Conservation (phyloP, 2,888 invertebrate genomes). For the Rambutsinella grinnellia region DNA sequence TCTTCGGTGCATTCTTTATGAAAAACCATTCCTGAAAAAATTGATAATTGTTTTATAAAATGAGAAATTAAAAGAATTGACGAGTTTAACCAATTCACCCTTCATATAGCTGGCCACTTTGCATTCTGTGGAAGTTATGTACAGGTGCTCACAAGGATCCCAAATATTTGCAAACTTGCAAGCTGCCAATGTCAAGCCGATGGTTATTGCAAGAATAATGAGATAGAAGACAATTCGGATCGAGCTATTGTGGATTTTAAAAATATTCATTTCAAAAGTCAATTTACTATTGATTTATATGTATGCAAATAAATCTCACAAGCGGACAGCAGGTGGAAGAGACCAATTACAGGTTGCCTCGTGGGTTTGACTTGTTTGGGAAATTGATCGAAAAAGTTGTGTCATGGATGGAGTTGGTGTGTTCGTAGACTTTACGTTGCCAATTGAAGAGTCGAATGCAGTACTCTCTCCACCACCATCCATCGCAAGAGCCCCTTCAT, state of each 20-base stretch:
- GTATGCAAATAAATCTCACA: too few relatives aligned
- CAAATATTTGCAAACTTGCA: slow-evolving; percentile 46
- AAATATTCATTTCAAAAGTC: background rate
- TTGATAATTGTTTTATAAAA: slow-evolving; percentile 1
- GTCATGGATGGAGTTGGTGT: background rate
- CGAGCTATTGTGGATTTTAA: too few relatives aligned
- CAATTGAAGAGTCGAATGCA: too few relatives aligned
- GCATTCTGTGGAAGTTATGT: slow-evolving; percentile 41
- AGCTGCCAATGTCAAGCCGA: slow-evolving; percentile 31
- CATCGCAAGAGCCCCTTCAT: background rate
- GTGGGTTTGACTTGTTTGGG: slow-evolving; percentile 23
- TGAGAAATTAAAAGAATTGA: background rate
- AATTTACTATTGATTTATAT: background rate
- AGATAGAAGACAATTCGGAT: slow-evolving; percentile 45
- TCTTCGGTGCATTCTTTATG: slow-evolving; percentile 46
- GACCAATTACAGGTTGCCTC: too few relatives aligned
- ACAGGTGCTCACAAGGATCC: slow-evolving; percentile 41
- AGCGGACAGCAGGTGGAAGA: too few relatives aligned
- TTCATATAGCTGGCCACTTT: slow-evolving; percentile 41
- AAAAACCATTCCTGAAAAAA: slow-evolving; percentile 41
- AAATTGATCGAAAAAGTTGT: slow-evolving; percentile 1
- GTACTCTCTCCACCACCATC: slow-evolving; percentile 23
- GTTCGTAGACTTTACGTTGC: background rate
- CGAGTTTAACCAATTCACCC: slow-evolving; percentile 27
- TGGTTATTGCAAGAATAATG: slow-evolving; percentile 3